Conservation (phyloP, 2,797 vertebrate genomes). For the Micropoecilia bifurca region DNA sequence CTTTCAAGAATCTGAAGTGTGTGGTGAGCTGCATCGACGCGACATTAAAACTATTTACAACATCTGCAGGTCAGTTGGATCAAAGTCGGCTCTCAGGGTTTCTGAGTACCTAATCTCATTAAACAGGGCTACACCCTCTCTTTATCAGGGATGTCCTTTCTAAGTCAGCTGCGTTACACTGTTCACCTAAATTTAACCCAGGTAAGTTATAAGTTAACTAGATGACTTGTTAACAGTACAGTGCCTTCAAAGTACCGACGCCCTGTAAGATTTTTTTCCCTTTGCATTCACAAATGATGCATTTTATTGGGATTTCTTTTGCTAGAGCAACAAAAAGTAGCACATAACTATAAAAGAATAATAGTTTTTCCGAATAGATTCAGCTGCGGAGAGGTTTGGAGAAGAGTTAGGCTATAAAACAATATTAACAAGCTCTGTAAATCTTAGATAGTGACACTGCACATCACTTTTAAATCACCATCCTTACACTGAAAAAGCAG, state of each 20-base stretch:
- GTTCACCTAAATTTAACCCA: constrained; percentile 23
- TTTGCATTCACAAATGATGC: not conserved
- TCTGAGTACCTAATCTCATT: constrained; percentile 47
- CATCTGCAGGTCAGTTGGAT: constrained; percentile 22
- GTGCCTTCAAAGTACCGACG: not conserved
- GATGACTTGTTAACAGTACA: not conserved
- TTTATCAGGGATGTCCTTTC: constrained; percentile 44
- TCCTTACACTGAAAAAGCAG: not conserved
- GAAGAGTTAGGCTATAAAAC: not conserved
- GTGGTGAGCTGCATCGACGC: constrained; percentile 3
- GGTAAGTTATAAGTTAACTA: constrained; percentile 15
- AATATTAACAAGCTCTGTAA: not conserved
- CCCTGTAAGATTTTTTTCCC: not conserved
- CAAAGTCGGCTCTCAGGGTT: constrained; percentile 20
- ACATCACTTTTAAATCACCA: not conserved
- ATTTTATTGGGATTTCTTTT: not conserved
- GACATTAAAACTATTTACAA: constrained; percentile 21
- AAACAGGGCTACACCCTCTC: constrained; percentile 36
- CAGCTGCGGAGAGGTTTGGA: too few species aligned
- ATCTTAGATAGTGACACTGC: too few species aligned
- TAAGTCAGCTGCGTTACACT: constrained; percentile 35
- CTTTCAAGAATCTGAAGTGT: constrained; percentile 13
- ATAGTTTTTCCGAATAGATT: too few species aligned
- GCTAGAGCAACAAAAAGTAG: not conserved
- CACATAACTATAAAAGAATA: not conserved